phyloP scores from a whole-genome alignment of 2,797 vertebrate genomes.

The Poeciliopsis presidionis region DNA sequence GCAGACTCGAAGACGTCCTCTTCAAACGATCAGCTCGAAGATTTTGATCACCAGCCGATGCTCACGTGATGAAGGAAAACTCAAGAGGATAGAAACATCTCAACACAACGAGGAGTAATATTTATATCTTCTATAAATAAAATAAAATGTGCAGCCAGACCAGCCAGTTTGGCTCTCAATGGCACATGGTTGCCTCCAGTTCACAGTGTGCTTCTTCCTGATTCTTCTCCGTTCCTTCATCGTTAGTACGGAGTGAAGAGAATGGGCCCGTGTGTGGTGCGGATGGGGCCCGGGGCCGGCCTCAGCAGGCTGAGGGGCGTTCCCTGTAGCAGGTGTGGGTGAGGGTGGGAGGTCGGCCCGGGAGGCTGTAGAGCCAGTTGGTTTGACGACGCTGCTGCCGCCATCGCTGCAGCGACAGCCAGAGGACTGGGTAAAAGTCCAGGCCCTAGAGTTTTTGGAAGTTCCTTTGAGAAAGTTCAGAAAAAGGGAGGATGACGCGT shows the following conservation, averaged over 20 bases:
- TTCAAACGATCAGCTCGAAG: background rate
- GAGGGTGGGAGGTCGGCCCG: slow-evolving; percentile 66
- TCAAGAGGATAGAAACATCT: slow-evolving; percentile 44
- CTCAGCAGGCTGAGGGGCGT: slow-evolving; percentile 86
- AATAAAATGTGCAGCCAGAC: slow-evolving; percentile 32
- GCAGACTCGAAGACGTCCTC: slow-evolving; percentile 22
- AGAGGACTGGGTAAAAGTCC: slow-evolving; percentile 87
- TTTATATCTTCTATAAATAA: slow-evolving; percentile 26
- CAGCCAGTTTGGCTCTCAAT: slow-evolving; percentile 48
- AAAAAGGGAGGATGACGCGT: background rate
- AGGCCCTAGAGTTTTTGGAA: slow-evolving; percentile 84
- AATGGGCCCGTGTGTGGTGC: slow-evolving; percentile 87
- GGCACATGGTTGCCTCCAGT: slow-evolving; percentile 48
- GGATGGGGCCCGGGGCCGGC: slow-evolving; percentile 87
- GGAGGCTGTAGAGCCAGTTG: slow-evolving; percentile 81
- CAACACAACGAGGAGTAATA: slow-evolving; percentile 39
- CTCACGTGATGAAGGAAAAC: slow-evolving; percentile 35
- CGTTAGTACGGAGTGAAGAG: slow-evolving; percentile 90
- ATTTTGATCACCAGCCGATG: background rate
- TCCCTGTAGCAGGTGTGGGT: slow-evolving; percentile 83
- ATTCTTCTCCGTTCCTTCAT: slow-evolving; percentile 45
- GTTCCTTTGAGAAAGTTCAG: slow-evolving; percentile 80
- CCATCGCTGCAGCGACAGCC: slow-evolving; percentile 86
- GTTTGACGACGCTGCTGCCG: slow-evolving; percentile 84
- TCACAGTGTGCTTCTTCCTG: slow-evolving; percentile 80